Conservation (phyloP, 2,797 vertebrate species). For the Dicrostonyx torquatus region DNA sequence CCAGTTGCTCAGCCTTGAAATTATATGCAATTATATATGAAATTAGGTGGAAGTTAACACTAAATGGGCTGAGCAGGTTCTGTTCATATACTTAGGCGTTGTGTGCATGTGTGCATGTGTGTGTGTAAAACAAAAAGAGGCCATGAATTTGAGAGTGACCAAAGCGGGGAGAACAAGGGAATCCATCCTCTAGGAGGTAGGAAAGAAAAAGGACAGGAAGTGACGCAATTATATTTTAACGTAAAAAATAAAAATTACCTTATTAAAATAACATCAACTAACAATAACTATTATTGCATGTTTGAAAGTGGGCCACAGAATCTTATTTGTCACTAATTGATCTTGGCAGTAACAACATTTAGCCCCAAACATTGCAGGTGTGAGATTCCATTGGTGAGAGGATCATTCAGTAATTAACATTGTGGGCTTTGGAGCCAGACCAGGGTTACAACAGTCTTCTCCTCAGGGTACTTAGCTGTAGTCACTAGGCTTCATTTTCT, state of each 20-base stretch:
- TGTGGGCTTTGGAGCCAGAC: neutral
- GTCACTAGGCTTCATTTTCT: constrained; percentile 25
- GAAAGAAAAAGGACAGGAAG: neutral
- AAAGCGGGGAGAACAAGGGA: neutral
- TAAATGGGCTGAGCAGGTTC: neutral
- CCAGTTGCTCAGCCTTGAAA: neutral
- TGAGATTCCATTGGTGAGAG: neutral
- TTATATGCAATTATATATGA: neutral
- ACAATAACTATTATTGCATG: constrained; percentile 39
- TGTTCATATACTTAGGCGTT: neutral
- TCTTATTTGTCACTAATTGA: neutral
- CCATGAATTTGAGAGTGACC: neutral
- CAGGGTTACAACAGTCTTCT: neutral
- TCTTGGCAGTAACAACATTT: neutral
- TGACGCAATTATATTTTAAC: neutral
- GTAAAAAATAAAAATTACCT: neutral
- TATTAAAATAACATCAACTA: neutral
- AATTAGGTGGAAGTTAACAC: neutral
- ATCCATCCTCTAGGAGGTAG: neutral
- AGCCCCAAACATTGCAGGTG: neutral
- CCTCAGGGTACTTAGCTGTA: neutral
- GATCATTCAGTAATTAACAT: neutral
- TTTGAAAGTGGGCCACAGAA: neutral
- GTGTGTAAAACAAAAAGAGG: neutral
- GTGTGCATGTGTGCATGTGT: neutral